Evolutionary conservation across 2,113 vertebrate species (phyloP), one percentile per base, ranked within the genome.

Genomic region (Leptodactylus fuscus): DNA sequence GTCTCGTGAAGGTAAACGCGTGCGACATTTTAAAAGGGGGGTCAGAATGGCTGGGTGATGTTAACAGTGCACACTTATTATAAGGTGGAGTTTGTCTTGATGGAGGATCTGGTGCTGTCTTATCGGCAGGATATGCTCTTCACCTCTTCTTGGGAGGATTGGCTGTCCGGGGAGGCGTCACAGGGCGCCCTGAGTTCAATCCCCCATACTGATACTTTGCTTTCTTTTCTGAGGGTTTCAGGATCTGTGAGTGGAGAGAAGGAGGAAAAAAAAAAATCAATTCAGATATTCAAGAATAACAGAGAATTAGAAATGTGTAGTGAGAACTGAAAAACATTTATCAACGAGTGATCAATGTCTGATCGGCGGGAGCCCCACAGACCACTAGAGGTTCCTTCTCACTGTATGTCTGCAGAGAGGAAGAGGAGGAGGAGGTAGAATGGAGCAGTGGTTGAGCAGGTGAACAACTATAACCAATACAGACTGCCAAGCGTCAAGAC

Each of bases 221-320:
- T 94, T 98, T 98, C 94, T 98, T 97, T 92, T 98, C 97, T 87
- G 96, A 97, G 22, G 97, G 97, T 93, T 98, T 97, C 91, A 98
- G 83, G 90, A 97, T 98, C 97, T 98, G 90, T 87, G 90, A 79
- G 27, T 67, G 88, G 24, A 27, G 8, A 62, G 9, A 58, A 58
- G 88, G 89, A 46, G 89, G 80, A 38, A 67, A 29, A 13, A 6
- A 46, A 58, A 1, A 58, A 48, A 48, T 11, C 0, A 13, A 48
- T 2, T 48, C 46, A 48, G 46, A 48, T n/a, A n/a, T n/a, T n/a
- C n/a, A n/a, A n/a, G n/a, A n/a, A n/a, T n/a, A n/a, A n/a, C n/a
- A n/a, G n/a, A n/a, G n/a, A n/a, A n/a, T n/a, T n/a, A n/a, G n/a
- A n/a, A n/a, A n/a, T n/a, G n/a, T n/a, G n/a, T n/a, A n/a, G n/a